Evolutionary conservation across 2,888 invertebrate genomes (phyloP).

Genomic region (Galerucella calmariensis): DNA sequence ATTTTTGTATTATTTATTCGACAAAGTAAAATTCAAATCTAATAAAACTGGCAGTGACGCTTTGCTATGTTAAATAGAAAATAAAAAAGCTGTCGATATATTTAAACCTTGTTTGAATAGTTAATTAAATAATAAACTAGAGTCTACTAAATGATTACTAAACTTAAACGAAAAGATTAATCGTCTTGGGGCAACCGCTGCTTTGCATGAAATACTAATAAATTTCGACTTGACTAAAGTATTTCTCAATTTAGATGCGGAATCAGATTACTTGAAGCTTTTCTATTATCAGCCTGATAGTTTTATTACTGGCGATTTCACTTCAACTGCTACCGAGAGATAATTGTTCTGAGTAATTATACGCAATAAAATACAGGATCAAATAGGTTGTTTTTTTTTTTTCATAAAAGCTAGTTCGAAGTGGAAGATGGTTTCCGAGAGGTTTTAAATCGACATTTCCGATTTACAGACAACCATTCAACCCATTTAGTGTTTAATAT

Average conservation of each 20-base stretch:
- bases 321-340: constrained; percentile 1
- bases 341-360: constrained; percentile 4
- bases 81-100: constrained; percentile 7
- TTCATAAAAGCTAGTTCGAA: too few species aligned
- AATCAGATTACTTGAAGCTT: constrained; percentile 44
- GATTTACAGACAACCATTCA: too few species aligned
- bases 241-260: constrained; percentile 49
- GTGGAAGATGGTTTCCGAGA: too few species aligned
- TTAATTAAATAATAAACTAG: constrained; percentile 11
- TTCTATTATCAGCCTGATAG: constrained; percentile 30
- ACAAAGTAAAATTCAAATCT: too few species aligned
- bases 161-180: constrained; percentile 3
- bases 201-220: constrained; percentile 48
- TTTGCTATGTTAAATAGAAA: neutral
- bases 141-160: constrained; percentile 6
- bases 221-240: constrained; percentile 43
- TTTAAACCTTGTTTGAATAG: constrained; percentile 8
- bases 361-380: neutral
- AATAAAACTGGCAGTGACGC: too few species aligned
- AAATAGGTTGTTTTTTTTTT: too few species aligned
- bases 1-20: too few species aligned
- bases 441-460: too few species aligned
- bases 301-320: constrained; percentile 15
- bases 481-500: too few species aligned
- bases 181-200: constrained; percentile 18